Conservation (phyloP, 2,113 vertebrate genomes). For the Phalacrocorax brasilianus region DNA sequence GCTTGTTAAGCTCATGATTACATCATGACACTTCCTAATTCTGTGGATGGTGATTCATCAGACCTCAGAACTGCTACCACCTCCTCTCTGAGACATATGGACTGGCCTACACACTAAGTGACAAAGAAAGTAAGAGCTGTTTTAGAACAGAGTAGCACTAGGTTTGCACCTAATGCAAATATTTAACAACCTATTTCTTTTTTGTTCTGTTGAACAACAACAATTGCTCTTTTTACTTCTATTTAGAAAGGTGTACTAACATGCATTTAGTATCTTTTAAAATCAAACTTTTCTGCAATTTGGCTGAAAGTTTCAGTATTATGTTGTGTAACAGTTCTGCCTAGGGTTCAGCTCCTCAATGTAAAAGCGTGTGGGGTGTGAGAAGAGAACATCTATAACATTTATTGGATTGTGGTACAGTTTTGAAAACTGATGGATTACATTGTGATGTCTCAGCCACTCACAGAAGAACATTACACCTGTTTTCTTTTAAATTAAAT, state of each 20-base stretch:
- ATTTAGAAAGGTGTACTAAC: background rate
- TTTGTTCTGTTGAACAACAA: background rate
- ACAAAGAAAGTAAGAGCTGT: background rate
- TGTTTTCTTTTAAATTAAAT: background rate
- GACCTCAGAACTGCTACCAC: background rate
- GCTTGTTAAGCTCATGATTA: background rate
- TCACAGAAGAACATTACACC: background rate
- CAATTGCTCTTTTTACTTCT: background rate
- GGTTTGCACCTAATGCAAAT: background rate
- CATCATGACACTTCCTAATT: background rate
- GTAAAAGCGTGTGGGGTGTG: background rate
- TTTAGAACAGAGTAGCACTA: background rate
- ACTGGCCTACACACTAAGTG: background rate
- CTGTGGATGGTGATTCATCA: background rate
- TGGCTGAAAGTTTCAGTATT: background rate
- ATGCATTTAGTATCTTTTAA: background rate
- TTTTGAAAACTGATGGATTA: background rate
- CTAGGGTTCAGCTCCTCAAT: background rate
- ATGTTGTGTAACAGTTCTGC: background rate
- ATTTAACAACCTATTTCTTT: background rate
- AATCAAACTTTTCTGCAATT: background rate
- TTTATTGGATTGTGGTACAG: background rate
- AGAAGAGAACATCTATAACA: background rate
- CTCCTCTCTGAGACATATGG: background rate
- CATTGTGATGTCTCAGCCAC: background rate